Conservation (phyloP, 2,888 invertebrate species). For the Drosophila limbata region DNA sequence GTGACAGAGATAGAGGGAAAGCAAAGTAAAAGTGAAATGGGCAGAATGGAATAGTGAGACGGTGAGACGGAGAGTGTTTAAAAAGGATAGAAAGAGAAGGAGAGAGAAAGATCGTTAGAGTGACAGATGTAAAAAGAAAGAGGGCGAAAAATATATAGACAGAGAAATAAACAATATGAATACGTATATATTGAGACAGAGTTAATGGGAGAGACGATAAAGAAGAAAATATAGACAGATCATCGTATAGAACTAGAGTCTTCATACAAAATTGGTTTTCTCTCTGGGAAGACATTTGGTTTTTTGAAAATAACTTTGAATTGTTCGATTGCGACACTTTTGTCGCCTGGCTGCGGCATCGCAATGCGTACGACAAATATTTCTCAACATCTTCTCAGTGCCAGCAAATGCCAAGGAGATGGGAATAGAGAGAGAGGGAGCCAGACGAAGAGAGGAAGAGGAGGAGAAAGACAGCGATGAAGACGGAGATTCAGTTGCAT, state of each 20-base stretch:
- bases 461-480: neutral
- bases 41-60: no score
- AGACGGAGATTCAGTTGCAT: slow-evolving; percentile 13
- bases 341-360: slow-evolving; percentile 40
- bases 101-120: neutral
- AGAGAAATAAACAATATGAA: neutral
- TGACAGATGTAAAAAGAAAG: no score
- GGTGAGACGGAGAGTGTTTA: no score
- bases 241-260: no score
- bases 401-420: slow-evolving; percentile 12
- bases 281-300: neutral
- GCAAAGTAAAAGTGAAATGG: no score
- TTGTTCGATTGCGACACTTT: slow-evolving; percentile 6
- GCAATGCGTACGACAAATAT: slow-evolving; percentile 42
- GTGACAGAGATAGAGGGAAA: no score
- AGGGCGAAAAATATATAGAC: no score
- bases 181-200: neutral
- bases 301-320: neutral
- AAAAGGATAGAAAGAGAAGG: neutral
- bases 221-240: neutral
- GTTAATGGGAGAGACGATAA: neutral
- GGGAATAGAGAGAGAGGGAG: neutral
- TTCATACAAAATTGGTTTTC: no score
- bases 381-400: slow-evolving; percentile 52
- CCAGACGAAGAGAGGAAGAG: neutral